Evolutionary conservation across 2,113 vertebrate genomes (phyloP), one percentile per base, ranked within the genome.

Genomic region (Malaclemys terrapin): DNA sequence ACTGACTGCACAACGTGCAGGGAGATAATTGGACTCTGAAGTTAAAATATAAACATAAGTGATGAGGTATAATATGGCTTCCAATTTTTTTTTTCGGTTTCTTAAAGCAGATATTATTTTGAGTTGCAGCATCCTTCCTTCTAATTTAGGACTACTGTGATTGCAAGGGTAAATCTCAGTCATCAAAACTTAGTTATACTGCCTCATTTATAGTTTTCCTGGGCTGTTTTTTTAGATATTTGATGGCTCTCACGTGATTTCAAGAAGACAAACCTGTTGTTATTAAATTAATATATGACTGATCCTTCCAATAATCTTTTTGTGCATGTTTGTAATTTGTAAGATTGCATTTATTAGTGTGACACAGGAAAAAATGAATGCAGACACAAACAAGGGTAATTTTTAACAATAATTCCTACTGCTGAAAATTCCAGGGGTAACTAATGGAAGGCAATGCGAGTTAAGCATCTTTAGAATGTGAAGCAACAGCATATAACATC

Each of bases 51-150:
- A 81, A 89, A 82, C 31, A 38, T 76, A 85, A 50, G 52, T 69
- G 47, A 93, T 81, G 27, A 62, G 69, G 76, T 85, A 59, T 85
- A 35, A 81, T 91, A 69, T 85, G 76, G 84, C 88, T 86, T 95
- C 53, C 54, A 69, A 35, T n/a, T 12, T 24, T 35, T 35, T 50
- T 85, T 79, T 85, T 89, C 16, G 75, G 50, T 93, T 93, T 94
- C 90, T 85, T 94, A 50, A 89, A 95, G 84, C 87, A 92, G 57
- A 80, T 76, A 79, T 81, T 49, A 35, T 2, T 52, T 57, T 38
- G 56, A 89, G 72, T 91, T 88, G 75, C 90, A 82, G 5, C 82
- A 72, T 38, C 35, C 93, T 95, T 93, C 82, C 69, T 91, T 91
- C 85, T 65, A 31, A 19, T 89, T 49, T 79, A 75, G 59, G 82